These are phyloP conservation scores for Apogon hyalosoma DNA, from an alignment of 2,797 vertebrate genomes.

Conservation along the genomic window DNA sequence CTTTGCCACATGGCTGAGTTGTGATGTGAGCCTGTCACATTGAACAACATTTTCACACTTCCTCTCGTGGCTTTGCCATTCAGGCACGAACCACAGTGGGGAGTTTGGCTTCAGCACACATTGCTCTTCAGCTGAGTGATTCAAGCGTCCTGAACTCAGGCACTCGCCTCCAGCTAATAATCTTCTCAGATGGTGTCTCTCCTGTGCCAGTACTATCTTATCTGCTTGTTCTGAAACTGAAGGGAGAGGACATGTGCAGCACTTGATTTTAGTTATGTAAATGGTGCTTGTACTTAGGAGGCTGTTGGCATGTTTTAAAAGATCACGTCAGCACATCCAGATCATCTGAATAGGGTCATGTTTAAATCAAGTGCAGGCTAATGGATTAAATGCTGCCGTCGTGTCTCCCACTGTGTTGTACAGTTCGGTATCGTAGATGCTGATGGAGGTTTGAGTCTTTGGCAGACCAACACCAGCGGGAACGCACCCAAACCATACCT, in stretches of 20 bases:
- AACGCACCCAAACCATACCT: constrained; percentile 93
- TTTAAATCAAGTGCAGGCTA: neutral
- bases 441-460: constrained; percentile 95
- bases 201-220: constrained; percentile 52
- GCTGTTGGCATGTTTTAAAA: constrained; percentile 9
- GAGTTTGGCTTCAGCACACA: constrained; percentile 57
- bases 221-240: constrained; percentile 39
- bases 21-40: constrained; percentile 43
- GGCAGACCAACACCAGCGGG: constrained; percentile 95
- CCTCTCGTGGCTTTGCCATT: constrained; percentile 32
- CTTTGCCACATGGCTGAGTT: neutral
- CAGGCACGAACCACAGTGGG: constrained; percentile 42
- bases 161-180: constrained; percentile 64
- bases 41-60: constrained; percentile 45
- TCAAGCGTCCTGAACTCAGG: constrained; percentile 56
- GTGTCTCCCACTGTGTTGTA: constrained; percentile 17
- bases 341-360: constrained; percentile 8
- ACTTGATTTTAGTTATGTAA: constrained; percentile 48
- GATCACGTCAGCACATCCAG: constrained; percentile 23
- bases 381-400: neutral
- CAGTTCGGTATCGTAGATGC: constrained; percentile 97
- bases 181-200: constrained; percentile 63
- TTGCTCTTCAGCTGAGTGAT: constrained; percentile 58
- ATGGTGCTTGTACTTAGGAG: constrained; percentile 21
- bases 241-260: constrained; percentile 27